phyloP scores from a whole-genome alignment of 1,140 invertebrate species.

The Bemisia tabaci region DNA sequence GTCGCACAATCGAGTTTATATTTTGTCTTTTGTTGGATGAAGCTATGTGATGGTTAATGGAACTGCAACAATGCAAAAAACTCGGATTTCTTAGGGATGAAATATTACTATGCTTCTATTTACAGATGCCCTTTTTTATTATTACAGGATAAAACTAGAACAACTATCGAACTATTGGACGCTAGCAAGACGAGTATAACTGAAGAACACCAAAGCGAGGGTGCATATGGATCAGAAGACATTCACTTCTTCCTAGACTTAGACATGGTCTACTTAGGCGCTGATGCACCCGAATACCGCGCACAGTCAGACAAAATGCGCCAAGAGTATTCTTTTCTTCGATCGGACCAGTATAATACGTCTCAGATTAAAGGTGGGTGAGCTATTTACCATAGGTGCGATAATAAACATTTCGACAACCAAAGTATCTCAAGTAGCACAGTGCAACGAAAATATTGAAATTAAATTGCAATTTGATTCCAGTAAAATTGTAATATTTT shows the following conservation, averaged over 20 bases:
- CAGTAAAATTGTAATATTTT: too few relatives aligned
- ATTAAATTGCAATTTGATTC: too few relatives aligned
- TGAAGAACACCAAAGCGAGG: slow-evolving; percentile 42
- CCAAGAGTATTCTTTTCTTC: slow-evolving; percentile 41
- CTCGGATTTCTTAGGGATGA: not conserved
- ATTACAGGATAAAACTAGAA: too few relatives aligned
- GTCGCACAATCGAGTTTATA: too few relatives aligned
- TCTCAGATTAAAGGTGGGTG: slow-evolving; percentile 39
- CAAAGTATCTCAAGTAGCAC: not conserved
- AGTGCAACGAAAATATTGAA: too few relatives aligned
- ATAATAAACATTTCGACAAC: slow-evolving; percentile 12
- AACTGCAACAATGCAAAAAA: slow-evolving; percentile 17
- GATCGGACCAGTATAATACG: slow-evolving; percentile 38
- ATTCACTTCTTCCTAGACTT: slow-evolving; percentile 46
- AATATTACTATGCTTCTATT: too few relatives aligned
- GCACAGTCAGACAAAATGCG: slow-evolving; percentile 38
- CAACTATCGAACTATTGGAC: slow-evolving; percentile 35
- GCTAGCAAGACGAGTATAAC: slow-evolving; percentile 40
- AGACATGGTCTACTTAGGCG: slow-evolving; percentile 42
- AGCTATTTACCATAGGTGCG: slow-evolving; percentile 10
- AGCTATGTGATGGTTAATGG: too few relatives aligned
- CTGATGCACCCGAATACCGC: slow-evolving; percentile 34
- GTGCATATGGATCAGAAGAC: slow-evolving; percentile 40
- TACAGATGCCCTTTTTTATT: too few relatives aligned
- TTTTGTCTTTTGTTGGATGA: too few relatives aligned